phyloP scores from a whole-genome alignment of 2,113 vertebrate species.

The Vimba vimba region DNA sequence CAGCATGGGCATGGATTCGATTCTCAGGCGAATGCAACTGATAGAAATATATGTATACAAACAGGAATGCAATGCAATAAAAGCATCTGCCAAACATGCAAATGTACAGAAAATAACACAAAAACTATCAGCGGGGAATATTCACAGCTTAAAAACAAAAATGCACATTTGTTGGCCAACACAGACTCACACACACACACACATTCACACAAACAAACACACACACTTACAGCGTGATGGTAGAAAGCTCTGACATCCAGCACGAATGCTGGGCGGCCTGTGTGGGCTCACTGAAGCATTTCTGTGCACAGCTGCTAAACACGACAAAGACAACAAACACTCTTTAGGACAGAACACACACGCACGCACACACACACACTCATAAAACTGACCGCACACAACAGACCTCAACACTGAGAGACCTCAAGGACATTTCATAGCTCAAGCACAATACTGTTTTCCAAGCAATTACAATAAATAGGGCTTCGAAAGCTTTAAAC shows the following conservation, averaged over 20 bases:
- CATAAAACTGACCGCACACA: conserved; percentile 22
- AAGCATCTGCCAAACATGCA: background rate
- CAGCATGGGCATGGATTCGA: background rate
- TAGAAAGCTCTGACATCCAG: conserved; percentile 99
- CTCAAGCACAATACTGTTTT: background rate
- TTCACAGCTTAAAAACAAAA: conserved; percentile 23
- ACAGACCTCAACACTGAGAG: background rate
- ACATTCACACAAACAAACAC: conserved; percentile 61
- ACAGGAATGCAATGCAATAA: background rate
- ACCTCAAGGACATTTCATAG: background rate
- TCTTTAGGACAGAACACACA: conserved; percentile 58
- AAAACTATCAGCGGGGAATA: background rate
- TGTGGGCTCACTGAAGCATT: conserved; percentile 99
- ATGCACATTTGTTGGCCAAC: conserved; percentile 17
- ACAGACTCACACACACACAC: conserved; percentile 43
- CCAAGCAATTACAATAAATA: background rate
- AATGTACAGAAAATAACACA: conserved; percentile 15
- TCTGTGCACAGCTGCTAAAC: conserved; percentile 99
- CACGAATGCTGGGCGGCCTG: conserved; percentile 98
- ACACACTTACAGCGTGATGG: conserved; percentile 99
- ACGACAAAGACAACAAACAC: conserved; percentile 91
- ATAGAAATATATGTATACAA: background rate
- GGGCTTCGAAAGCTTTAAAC: background rate
- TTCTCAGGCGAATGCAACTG: background rate
- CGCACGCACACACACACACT: conserved; percentile 35